These are phyloP conservation scores for Rotaria magnacalcarata DNA, from an alignment of 2,888 invertebrate genomes.

Conservation along the genomic window DNA sequence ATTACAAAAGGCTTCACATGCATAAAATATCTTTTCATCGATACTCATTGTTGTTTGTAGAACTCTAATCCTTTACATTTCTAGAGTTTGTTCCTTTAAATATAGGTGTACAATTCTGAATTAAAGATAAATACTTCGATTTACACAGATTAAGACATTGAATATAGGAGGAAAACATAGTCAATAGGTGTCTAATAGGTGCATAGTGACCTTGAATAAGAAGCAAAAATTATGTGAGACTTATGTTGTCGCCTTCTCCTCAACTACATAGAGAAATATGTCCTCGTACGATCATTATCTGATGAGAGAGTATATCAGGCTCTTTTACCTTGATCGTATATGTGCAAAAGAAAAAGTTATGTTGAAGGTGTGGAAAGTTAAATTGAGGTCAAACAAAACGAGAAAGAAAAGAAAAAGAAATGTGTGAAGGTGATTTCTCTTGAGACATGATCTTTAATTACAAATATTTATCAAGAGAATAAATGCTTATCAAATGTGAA, in stretches of 20 bases:
- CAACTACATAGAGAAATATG: no score
- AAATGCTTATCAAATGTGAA: neutral
- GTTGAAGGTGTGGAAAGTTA: neutral
- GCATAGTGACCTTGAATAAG: no score
- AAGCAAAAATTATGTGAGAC: no score
- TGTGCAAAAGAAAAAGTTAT: neutral
- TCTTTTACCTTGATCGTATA: neutral
- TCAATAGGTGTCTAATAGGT: no score
- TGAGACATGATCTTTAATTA: constrained; percentile 6
- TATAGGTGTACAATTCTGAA: no score
- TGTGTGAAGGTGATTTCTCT: constrained; percentile 25
- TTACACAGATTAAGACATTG: no score
- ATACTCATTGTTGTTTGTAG: neutral
- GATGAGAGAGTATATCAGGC: no score
- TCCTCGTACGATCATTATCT: no score
- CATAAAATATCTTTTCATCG: neutral
- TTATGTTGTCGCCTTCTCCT: no score
- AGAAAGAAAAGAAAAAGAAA: neutral
- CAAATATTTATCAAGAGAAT: neutral
- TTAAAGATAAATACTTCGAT: no score
- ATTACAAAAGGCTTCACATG: constrained; percentile 9
- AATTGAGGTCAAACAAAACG: neutral
- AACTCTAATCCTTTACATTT: neutral
- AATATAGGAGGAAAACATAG: no score
- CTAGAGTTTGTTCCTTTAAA: neutral